These are phyloP conservation scores for Sceloporus undulatus DNA, from an alignment of 2,113 vertebrate genomes.

Conservation along the genomic window DNA sequence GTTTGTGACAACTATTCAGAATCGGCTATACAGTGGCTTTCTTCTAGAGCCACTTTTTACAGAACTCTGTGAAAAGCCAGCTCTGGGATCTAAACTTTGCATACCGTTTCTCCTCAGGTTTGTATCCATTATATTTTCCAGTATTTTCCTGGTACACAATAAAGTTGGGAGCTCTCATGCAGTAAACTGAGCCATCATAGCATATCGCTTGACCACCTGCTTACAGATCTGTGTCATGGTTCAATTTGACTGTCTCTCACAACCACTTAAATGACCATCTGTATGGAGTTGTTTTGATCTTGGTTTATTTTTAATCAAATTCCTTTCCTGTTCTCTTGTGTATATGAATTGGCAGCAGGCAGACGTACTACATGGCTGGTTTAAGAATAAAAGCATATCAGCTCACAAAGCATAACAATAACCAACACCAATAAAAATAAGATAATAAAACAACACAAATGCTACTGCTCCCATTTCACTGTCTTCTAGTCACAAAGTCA, in stretches of 20 bases:
- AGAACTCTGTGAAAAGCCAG: background rate
- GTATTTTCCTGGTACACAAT: background rate
- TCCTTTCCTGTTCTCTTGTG: background rate
- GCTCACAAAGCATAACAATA: background rate
- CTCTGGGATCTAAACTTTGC: background rate
- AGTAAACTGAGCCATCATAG: background rate
- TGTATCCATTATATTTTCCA: background rate
- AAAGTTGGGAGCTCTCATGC: background rate
- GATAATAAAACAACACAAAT: background rate
- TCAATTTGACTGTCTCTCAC: background rate
- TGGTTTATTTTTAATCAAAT: background rate
- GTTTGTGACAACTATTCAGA: background rate
- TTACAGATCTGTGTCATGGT: conserved; percentile 3
- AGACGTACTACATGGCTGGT: background rate
- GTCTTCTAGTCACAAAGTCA: background rate
- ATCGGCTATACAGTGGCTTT: background rate
- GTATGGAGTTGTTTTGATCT: background rate
- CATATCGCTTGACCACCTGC: background rate
- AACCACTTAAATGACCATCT: background rate
- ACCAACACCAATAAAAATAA: background rate
- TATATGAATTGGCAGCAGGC: background rate
- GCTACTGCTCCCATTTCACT: background rate
- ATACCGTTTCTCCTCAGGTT: background rate
- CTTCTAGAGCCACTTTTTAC: background rate
- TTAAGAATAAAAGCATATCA: background rate